phyloP scores from a whole-genome alignment of 1,140 invertebrate species.

The Cydia amplana region DNA sequence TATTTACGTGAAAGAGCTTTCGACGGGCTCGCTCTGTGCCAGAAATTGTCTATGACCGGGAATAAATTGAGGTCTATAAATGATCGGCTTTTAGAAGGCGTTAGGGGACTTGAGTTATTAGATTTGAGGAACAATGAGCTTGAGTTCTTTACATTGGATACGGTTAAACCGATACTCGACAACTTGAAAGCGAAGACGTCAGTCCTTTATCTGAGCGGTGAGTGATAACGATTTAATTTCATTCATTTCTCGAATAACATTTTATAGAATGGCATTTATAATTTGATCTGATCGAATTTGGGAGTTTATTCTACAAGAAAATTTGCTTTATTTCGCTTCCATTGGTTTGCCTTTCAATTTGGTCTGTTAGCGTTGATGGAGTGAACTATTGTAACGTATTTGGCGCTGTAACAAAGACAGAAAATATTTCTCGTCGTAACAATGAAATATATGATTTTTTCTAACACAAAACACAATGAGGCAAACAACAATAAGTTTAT shows the following conservation, averaged over 20 bases:
- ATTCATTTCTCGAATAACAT: slow-evolving; percentile 22
- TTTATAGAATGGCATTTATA: background rate
- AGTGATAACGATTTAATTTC: slow-evolving; percentile 67
- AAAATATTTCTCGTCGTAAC: slow-evolving; percentile 11
- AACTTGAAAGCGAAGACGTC: slow-evolving; percentile 85
- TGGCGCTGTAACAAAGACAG: background rate
- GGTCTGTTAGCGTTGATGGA: slow-evolving; percentile 10
- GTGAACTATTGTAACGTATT: background rate
- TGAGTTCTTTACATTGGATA: slow-evolving; percentile 85
- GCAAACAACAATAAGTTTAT: slow-evolving; percentile 17
- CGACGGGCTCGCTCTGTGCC: slow-evolving; percentile 84
- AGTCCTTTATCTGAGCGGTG: slow-evolving; percentile 87
- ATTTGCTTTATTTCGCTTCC: background rate
- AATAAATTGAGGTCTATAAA: slow-evolving; percentile 86
- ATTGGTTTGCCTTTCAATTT: slow-evolving; percentile 2
- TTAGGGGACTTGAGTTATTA: slow-evolving; percentile 83
- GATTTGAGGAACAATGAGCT: slow-evolving; percentile 88
- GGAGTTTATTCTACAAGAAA: background rate
- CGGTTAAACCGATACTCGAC: slow-evolving; percentile 86
- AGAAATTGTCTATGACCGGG: slow-evolving; percentile 85
- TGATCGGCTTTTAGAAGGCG: slow-evolving; percentile 84
- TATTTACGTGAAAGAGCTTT: slow-evolving; percentile 86
- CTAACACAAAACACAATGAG: slow-evolving; percentile 28
- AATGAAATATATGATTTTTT: slow-evolving; percentile 28
- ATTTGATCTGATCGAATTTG: slow-evolving; percentile 11